phyloP scores from a whole-genome alignment of 2,888 invertebrate genomes.

The Teinopalpus imperialis region DNA sequence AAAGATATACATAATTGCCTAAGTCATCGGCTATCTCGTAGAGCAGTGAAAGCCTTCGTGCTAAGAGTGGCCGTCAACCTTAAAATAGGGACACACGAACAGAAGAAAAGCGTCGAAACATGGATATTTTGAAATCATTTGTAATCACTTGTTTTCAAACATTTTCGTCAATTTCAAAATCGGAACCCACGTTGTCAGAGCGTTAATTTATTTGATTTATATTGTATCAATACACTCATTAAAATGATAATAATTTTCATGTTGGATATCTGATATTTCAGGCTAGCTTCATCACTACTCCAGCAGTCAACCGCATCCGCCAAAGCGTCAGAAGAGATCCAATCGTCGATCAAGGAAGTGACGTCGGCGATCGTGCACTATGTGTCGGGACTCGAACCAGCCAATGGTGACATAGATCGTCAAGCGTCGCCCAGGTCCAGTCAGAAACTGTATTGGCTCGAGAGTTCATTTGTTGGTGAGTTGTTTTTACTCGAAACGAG shows the following conservation, averaged over 20 bases:
- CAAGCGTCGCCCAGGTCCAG: conserved; percentile 83
- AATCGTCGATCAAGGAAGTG: conserved; percentile 94
- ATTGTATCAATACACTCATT: not conserved
- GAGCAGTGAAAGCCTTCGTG: no score
- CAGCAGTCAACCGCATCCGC: conserved; percentile 70
- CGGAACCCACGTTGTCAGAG: no score
- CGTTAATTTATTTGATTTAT: not conserved
- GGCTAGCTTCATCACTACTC: conserved; percentile 86
- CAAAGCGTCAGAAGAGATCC: conserved; percentile 85
- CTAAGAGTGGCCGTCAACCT: no score
- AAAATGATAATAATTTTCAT: not conserved
- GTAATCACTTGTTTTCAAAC: no score
- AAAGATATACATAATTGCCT: no score
- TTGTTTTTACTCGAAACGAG: no score
- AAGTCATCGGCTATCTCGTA: no score
- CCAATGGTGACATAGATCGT: conserved; percentile 78
- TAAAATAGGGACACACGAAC: no score
- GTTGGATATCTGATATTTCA: conserved; percentile 55
- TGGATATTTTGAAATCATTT: no score
- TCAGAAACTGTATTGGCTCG: conserved; percentile 92
- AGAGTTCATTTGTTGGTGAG: conserved; percentile 90
- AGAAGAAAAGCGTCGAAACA: no score
- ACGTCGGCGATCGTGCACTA: conserved; percentile 96
- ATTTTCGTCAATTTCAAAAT: no score
- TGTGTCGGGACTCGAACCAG: conserved; percentile 87